Evolutionary conservation across 2,888 invertebrate species (phyloP).

Genomic region (Caenorhabditis sinica): DNA sequence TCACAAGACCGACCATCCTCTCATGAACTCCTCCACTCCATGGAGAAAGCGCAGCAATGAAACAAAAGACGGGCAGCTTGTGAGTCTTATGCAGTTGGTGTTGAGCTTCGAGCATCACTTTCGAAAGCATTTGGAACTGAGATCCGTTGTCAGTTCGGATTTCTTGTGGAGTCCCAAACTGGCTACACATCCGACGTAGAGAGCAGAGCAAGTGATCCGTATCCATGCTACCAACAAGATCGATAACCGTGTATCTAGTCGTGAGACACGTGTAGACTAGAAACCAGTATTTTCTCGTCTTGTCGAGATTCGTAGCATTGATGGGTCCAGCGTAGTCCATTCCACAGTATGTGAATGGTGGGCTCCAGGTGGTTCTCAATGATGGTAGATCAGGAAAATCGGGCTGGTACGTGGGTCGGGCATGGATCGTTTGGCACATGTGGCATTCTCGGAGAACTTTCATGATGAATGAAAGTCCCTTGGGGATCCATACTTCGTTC

Average conservation of each 20-base stretch:
- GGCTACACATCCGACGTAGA: constrained; percentile 11
- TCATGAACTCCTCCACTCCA: constrained; percentile 84
- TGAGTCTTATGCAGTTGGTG: background rate
- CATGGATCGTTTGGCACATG: constrained; percentile 74
- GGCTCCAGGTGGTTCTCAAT: constrained; percentile 72
- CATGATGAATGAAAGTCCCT: constrained; percentile 74
- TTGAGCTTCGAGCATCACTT: constrained; percentile 1
- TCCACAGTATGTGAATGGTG: constrained; percentile 79
- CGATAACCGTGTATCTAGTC: constrained; percentile 19
- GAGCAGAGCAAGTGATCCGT: background rate
- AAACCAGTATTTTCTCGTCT: constrained; percentile 28
- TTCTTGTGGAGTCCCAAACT: constrained; percentile 23
- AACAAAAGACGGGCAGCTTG: constrained; percentile 18
- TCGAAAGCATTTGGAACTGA: constrained; percentile 11
- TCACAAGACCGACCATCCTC: constrained; percentile 81
- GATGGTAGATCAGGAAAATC: constrained; percentile 79
- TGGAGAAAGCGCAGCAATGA: constrained; percentile 29
- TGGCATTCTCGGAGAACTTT: constrained; percentile 77
- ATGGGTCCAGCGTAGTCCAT: constrained; percentile 83
- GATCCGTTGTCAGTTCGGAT: constrained; percentile 35
- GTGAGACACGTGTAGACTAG: constrained; percentile 36
- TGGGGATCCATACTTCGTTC: constrained; percentile 80
- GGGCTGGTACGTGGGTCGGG: constrained; percentile 73
- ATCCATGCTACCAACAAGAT: background rate
- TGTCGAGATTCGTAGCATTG: constrained; percentile 46